Conservation (phyloP, 2,113 vertebrate genomes). For the Anguilla rostrata region DNA sequence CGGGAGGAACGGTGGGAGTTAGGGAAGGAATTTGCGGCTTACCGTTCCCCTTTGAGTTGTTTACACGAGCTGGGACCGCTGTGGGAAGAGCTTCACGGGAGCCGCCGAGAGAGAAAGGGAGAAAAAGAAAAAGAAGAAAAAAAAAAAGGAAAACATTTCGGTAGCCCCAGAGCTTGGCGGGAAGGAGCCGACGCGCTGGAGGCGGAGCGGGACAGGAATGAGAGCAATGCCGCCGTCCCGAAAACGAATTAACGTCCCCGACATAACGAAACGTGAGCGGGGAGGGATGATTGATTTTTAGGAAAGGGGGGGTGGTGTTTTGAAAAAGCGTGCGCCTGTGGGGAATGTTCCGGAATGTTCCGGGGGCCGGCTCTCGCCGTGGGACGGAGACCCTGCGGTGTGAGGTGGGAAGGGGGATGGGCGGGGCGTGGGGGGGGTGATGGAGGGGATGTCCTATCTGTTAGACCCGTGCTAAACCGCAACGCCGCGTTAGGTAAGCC, state of each 20-base stretch:
- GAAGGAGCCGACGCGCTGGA: not conserved
- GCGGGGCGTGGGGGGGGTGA: too few species aligned
- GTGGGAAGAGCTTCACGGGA: not conserved
- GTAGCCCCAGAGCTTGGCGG: not conserved
- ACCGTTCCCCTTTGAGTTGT: not conserved
- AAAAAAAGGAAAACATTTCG: not conserved
- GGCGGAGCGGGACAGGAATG: not conserved
- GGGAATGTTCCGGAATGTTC: not conserved
- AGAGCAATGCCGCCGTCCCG: not conserved
- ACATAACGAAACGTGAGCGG: not conserved
- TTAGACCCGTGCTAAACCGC: slow-evolving; percentile 24
- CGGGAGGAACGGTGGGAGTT: slow-evolving; percentile 29
- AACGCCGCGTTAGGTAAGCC: not conserved
- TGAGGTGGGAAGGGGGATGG: too few species aligned
- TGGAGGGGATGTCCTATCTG: slow-evolving; percentile 4
- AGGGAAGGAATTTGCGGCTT: slow-evolving; percentile 30
- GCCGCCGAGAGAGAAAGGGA: too few species aligned
- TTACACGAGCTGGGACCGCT: not conserved
- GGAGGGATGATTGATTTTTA: too few species aligned
- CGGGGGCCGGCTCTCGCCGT: slow-evolving; percentile 5
- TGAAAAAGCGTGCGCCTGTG: not conserved
- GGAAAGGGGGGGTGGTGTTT: not conserved
- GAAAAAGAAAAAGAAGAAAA: too few species aligned
- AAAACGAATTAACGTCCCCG: not conserved
- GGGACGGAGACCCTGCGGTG: not conserved